phyloP scores from a whole-genome alignment of 2,797 vertebrate genomes.

The Antennarius maculatus region DNA sequence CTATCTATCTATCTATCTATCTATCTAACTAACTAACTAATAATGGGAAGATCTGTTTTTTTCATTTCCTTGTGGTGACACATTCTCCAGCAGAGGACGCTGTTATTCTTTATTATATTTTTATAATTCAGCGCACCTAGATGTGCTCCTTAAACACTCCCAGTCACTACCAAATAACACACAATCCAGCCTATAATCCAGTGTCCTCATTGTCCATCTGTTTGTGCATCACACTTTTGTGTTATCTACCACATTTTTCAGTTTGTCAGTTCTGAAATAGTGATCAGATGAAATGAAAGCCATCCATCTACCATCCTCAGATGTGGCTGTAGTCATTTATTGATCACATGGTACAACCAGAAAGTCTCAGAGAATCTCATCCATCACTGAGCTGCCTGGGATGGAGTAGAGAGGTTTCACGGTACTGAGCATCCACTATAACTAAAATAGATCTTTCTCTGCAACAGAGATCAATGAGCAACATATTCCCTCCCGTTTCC shows the following conservation, averaged over 20 bases:
- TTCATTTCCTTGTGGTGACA: neutral
- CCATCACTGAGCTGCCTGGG: constrained; percentile 57
- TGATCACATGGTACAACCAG: constrained; percentile 62
- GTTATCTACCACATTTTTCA: neutral
- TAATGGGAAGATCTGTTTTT: no score
- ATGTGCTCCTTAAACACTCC: constrained; percentile 5
- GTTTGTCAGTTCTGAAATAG: neutral
- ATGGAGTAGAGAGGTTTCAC: constrained; percentile 41
- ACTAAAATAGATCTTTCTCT: constrained; percentile 67
- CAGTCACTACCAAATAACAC: neutral
- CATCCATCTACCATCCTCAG: constrained; percentile 7
- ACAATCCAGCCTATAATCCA: neutral
- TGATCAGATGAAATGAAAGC: constrained; percentile 13
- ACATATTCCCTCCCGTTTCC: constrained; percentile 31
- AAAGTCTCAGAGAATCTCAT: constrained; percentile 51
- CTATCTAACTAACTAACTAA: no score
- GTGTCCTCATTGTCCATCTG: constrained; percentile 5
- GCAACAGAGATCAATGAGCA: constrained; percentile 63
- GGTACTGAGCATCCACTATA: constrained; percentile 61
- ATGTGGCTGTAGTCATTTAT: constrained; percentile 47
- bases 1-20: no score
- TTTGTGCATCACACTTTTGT: no score
- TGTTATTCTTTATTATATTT: constrained; percentile 16
- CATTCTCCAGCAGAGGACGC: constrained; percentile 62
- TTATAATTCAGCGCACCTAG: constrained; percentile 7